Evolutionary conservation across 2,797 vertebrate species (phyloP), one percentile per base, ranked within the genome.

Genomic region (Brachyalestes nurse): DNA sequence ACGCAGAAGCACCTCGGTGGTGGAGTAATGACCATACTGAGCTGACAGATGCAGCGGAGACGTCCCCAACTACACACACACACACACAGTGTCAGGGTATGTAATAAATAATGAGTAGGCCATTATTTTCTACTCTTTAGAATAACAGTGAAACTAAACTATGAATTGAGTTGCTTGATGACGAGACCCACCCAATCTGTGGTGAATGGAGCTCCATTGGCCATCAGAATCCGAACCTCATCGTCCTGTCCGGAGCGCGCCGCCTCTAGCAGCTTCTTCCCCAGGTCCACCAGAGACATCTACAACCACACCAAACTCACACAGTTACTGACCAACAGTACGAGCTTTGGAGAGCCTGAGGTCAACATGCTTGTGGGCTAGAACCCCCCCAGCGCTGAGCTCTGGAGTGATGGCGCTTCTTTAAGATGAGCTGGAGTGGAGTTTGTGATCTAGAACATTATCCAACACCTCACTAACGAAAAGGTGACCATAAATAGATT

Each of bases 251-350:
- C 96, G 73, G 95, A 95, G 75, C 95, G 93, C 70, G 96, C 96
- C 69, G 96, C 96, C 91, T 96, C 95, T 91, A 97, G 90, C 90
- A 96, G 94, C 91, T 96, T 96, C 93, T 96, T 97, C 80, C 96
- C 95, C 93, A 97, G 92, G 89, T 97, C 95, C 93, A 96, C 96
- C 91, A 97, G 92, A 93, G 96, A 96, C 96, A 96, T 96, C 96
- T 96, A 90, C 19, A 70, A 72, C 5, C 62, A 28, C 55, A 60
- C 34, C 34, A 70, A 80, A 19, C 70, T 73, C 53, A 60, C 34
- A 60, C 38, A 28, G 25, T 45, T 40, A 58, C 70, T 61, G 60
- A 34, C 34, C 34, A 8, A 28, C 23, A 14, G 25, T 5, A 16
- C 13, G 2, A 14, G 34, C 34, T 34, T 34, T 34, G 34, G 34